Conservation (phyloP, 2,797 vertebrate species). For the Brachymystax lenok region DNA sequence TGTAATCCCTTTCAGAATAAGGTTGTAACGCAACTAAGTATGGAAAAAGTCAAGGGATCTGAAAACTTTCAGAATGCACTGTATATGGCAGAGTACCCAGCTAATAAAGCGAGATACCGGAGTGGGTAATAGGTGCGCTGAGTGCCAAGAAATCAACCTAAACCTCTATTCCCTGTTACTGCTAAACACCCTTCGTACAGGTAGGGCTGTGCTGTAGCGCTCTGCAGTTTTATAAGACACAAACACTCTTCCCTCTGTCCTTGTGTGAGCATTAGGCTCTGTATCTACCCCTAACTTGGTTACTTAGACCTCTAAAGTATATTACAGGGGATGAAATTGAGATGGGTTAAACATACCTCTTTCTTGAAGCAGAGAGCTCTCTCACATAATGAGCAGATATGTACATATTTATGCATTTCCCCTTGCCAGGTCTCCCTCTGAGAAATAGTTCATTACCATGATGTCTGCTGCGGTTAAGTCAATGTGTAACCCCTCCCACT, state of each 20-base stretch:
- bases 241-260: not conserved
- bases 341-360: not conserved
- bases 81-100: no score
- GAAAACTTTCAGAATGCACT: no score
- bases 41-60: no score
- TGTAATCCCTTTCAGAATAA: no score
- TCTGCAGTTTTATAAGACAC: not conserved
- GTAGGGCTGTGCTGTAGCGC: not conserved
- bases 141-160: slow-evolving; percentile 55
- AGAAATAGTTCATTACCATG: not conserved
- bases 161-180: slow-evolving; percentile 63
- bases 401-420: not conserved
- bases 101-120: not conserved
- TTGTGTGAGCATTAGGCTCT: not conserved
- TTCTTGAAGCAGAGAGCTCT: slow-evolving; percentile 1
- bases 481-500: slow-evolving; percentile 28
- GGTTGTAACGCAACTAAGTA: no score
- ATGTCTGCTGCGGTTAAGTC: not conserved
- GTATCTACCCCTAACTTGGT: not conserved
- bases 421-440: not conserved
- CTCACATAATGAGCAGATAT: not conserved
- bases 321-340: not conserved
- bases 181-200: slow-evolving; percentile 16
- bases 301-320: not conserved
- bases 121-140: no score